Evolutionary conservation across 2,113 vertebrate genomes (phyloP).

Genomic region (Mastomys natalensis): DNA sequence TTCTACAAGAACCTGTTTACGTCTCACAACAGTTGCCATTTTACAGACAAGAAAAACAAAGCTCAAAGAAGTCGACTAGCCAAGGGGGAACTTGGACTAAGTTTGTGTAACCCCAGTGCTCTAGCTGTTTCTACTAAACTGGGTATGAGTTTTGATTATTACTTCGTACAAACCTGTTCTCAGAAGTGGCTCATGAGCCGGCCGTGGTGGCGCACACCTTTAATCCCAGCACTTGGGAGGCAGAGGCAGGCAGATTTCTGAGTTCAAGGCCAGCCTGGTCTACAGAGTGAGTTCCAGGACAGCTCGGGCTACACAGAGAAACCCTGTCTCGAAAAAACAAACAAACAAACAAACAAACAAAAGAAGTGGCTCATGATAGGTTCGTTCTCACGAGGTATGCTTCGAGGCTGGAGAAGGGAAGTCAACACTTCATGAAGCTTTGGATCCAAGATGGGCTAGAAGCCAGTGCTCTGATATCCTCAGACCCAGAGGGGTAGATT

Average conservation of each 20-base stretch:
- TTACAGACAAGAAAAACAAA: slow-evolving; percentile 52
- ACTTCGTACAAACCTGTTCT: not conserved
- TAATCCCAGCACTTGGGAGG: no score
- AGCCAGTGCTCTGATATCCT: not conserved
- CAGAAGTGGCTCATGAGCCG: not conserved
- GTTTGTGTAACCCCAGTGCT: not conserved
- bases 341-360: no score
- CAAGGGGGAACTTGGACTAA: slow-evolving; percentile 26
- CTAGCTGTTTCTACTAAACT: slow-evolving; percentile 34
- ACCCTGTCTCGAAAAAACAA: no score
- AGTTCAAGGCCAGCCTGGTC: no score
- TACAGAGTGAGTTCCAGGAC: no score
- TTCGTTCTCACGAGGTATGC: slow-evolving; percentile 23
- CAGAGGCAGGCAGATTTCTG: no score
- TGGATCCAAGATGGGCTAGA: not conserved
- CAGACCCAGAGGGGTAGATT: not conserved
- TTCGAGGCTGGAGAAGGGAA: slow-evolving; percentile 13
- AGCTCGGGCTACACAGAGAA: no score
- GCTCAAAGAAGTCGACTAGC: not conserved
- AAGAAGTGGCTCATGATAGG: not conserved
- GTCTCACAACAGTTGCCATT: slow-evolving; percentile 36
- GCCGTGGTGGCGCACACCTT: no score
- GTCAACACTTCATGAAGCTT: not conserved
- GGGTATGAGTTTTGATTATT: slow-evolving; percentile 39
- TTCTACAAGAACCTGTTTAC: slow-evolving; percentile 47